phyloP scores from a whole-genome alignment of 2,797 vertebrate genomes.

The Parambassis ranga region DNA sequence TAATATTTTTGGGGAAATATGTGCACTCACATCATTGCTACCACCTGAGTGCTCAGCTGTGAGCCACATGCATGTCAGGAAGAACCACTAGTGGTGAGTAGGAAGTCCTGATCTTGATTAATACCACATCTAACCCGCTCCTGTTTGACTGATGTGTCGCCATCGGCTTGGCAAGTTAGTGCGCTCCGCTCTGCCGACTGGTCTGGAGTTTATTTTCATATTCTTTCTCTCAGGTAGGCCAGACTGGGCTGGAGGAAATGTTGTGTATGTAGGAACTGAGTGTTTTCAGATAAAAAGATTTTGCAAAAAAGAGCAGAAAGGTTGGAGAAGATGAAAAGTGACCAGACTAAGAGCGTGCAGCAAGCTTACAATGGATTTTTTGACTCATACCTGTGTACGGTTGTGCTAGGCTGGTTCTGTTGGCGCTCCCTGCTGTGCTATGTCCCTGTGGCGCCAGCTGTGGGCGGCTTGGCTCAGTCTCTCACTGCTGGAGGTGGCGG shows the following conservation, averaged over 20 bases:
- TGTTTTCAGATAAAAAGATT: too few species aligned
- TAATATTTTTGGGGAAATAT: slow-evolving; percentile 54
- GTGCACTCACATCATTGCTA: slow-evolving; percentile 8
- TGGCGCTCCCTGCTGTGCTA: slow-evolving; percentile 3
- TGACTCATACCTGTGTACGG: neutral
- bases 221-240: slow-evolving; percentile 10
- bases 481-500: slow-evolving; percentile 37
- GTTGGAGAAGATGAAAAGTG: neutral
- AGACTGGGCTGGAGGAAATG: neutral
- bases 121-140: slow-evolving; percentile 52
- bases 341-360: too few species aligned
- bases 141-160: slow-evolving; percentile 46
- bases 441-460: slow-evolving; percentile 15
- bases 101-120: slow-evolving; percentile 43
- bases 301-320: neutral
- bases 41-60: slow-evolving; percentile 65
- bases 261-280: neutral
- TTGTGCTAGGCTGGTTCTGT: neutral
- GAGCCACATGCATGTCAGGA: slow-evolving; percentile 58
- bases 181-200: neutral
- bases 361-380: neutral
- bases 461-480: slow-evolving; percentile 41
- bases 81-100: slow-evolving; percentile 8
- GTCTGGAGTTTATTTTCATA: slow-evolving; percentile 19
- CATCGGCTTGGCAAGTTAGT: slow-evolving; percentile 2